Percentiles rank a stretch among this genome's conserved stretches.
Conservation (phyloP, 2,888 invertebrate genomes). For the Diadegma fenestrale region DNA sequence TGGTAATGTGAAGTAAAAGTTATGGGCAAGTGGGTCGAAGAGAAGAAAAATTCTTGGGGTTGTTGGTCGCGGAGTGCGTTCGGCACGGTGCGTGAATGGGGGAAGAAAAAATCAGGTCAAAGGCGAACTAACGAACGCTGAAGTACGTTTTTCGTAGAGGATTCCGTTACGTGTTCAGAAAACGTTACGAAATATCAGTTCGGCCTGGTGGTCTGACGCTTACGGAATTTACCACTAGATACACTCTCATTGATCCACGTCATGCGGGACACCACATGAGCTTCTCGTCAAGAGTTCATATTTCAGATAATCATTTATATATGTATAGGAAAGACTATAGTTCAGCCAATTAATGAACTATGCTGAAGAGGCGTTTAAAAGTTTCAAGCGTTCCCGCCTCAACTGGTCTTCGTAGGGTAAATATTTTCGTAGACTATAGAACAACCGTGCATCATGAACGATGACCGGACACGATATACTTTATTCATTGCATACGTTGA, state of each 20-base stretch:
- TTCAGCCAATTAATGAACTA: neutral
- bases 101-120: conserved; percentile 30
- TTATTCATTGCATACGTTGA: neutral
- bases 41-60: neutral
- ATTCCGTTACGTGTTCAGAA: conserved; percentile 9
- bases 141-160: neutral
- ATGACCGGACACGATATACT: neutral
- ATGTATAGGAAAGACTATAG: neutral
- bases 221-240: conserved; percentile 23
- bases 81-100: conserved; percentile 34
- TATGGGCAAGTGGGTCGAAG: conserved; percentile 23
- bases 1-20: neutral
- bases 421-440: neutral
- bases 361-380: neutral
- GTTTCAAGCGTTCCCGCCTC: neutral
- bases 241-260: conserved; percentile 5
- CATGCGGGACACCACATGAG: neutral
- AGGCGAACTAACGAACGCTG: neutral
- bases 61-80: conserved; percentile 34
- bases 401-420: neutral
- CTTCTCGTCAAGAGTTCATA: neutral
- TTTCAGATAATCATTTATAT: neutral
- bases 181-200: conserved; percentile 35
- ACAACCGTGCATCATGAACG: neutral
- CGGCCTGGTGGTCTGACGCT: conserved; percentile 28